Evolutionary conservation across 53 echinoderm and acorn worm species (phyloP).

Genomic region (Astropecten irregularis): DNA sequence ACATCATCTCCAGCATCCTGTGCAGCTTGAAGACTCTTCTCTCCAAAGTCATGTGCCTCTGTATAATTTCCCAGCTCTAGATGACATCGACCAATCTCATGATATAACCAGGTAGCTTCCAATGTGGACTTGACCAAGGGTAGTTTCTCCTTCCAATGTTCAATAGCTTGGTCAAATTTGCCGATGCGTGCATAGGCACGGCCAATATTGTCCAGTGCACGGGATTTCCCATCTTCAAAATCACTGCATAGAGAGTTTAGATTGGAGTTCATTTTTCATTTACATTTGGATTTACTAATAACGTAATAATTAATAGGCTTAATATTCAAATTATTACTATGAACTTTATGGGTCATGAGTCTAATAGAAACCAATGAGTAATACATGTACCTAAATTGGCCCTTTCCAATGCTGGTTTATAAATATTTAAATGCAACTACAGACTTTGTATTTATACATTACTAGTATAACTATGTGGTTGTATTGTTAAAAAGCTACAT

Average conservation of each 20-base stretch:
- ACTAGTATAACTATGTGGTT: too few relatives aligned
- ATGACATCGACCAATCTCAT: conserved; percentile 96
- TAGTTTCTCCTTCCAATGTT: conserved; percentile 92
- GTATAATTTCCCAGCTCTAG: conserved; percentile 82
- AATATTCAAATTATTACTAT: too few relatives aligned
- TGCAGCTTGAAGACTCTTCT: conserved; percentile 92
- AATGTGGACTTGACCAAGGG: conserved; percentile 89
- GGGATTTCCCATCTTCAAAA: conserved; percentile 87
- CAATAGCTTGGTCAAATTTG: conserved; percentile 81
- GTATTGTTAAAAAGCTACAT: too few relatives aligned
- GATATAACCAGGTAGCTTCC: conserved; percentile 95
- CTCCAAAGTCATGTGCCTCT: conserved; percentile 88
- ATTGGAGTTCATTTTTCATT: background rate
- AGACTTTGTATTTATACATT: too few relatives aligned
- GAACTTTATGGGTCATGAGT: too few relatives aligned
- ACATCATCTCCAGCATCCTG: conserved; percentile 92
- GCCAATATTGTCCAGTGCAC: conserved; percentile 93
- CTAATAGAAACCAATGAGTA: too few relatives aligned
- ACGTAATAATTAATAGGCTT: too few relatives aligned
- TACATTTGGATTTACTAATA: too few relatives aligned
- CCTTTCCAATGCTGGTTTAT: too few relatives aligned
- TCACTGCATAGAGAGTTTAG: conserved; percentile 52
- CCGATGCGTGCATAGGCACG: conserved; percentile 93
- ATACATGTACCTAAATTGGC: too few relatives aligned
- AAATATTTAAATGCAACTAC: too few relatives aligned